Conservation (phyloP, 2,797 vertebrate species). For the Phoebastria nigripes region DNA sequence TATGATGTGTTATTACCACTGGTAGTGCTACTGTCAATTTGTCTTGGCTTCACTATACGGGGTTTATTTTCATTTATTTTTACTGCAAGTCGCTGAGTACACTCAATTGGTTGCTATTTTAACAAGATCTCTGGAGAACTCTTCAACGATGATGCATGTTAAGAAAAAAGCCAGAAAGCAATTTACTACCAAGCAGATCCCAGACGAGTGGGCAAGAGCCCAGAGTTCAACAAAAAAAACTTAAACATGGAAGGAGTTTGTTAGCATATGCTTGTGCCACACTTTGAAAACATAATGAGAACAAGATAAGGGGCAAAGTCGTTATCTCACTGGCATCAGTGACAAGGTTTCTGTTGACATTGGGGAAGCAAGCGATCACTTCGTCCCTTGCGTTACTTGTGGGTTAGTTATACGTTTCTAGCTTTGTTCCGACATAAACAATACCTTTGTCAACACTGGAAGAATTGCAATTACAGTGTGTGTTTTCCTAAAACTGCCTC, state of each 20-base stretch:
- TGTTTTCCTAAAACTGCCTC: background rate
- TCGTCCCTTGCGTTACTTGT: background rate
- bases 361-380: background rate
- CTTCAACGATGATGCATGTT: slow-evolving; percentile 39
- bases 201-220: background rate
- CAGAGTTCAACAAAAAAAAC: background rate
- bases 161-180: slow-evolving; percentile 37
- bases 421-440: background rate
- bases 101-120: slow-evolving; percentile 67
- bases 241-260: background rate
- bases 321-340: background rate
- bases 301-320: background rate
- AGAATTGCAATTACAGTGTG: background rate
- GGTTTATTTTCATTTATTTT: slow-evolving; percentile 42
- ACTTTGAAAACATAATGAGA: background rate
- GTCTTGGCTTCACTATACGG: slow-evolving; percentile 30
- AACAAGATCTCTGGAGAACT: slow-evolving; percentile 73
- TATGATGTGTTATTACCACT: slow-evolving; percentile 44
- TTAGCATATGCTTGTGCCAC: background rate
- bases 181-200: background rate
- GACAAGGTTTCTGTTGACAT: background rate
- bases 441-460: background rate
- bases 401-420: background rate
- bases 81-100: slow-evolving; percentile 37
- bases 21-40: slow-evolving; percentile 51